Conservation (phyloP, 1,140 invertebrate genomes). For the Drosophila pectinifera region DNA sequence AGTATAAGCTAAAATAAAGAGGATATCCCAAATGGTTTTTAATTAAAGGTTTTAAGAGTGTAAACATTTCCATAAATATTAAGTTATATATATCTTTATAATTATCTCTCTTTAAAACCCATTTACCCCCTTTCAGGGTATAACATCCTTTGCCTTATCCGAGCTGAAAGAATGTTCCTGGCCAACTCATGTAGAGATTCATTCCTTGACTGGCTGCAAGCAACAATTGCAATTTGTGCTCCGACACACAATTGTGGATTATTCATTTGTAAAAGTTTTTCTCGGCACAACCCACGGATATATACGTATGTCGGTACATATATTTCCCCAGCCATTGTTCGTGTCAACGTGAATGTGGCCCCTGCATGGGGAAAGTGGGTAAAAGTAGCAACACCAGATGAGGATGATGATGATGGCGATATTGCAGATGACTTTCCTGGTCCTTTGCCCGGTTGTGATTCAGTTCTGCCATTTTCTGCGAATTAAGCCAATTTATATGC, state of each 20-base stretch:
- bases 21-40: no score
- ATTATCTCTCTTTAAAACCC: not conserved
- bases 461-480: conserved; percentile 71
- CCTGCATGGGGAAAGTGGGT: conserved; percentile 11
- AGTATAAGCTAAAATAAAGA: no score
- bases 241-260: conserved; percentile 73
- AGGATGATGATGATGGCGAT: conserved; percentile 47
- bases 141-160: not conserved
- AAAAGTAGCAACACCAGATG: conserved; percentile 28
- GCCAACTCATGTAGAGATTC: conserved; percentile 46
- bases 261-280: conserved; percentile 75
- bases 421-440: conserved; percentile 30
- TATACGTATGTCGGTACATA: conserved; percentile 23
- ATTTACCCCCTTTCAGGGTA: not conserved
- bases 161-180: not conserved
- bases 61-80: rapidly evolving
- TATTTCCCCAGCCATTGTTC: conserved; percentile 38
- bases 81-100: no score
- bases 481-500: conserved; percentile 80
- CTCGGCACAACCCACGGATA: conserved; percentile 40
- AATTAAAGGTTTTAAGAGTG: not conserved
- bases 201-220: conserved; percentile 68
- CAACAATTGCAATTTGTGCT: conserved; percentile 80
- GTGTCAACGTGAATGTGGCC: conserved; percentile 45
- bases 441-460: conserved; percentile 42